Evolutionary conservation across 2,113 vertebrate genomes (phyloP).

Genomic region (Vanacampus margaritifer): DNA sequence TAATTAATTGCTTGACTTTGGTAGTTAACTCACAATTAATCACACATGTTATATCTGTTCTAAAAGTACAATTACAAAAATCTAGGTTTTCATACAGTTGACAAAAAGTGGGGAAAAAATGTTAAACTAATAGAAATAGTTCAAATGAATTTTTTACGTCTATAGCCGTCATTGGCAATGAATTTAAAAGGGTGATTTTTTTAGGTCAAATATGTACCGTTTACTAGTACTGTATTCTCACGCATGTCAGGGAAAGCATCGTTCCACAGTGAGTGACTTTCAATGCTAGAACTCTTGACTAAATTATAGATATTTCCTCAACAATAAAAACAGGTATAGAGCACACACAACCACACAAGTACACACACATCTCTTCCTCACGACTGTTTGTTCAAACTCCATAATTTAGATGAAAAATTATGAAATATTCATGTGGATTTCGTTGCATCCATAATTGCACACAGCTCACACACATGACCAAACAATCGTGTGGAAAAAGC

Average conservation of each 20-base stretch:
- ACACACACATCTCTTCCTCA: neutral
- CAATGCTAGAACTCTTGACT: neutral
- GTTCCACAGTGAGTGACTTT: neutral
- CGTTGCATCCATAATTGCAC: neutral
- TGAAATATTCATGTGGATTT: constrained; percentile 11
- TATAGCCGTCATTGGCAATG: too few relatives aligned
- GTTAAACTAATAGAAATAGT: too few relatives aligned
- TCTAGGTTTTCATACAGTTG: too few relatives aligned
- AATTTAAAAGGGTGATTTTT: too few relatives aligned
- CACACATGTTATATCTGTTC: too few relatives aligned
- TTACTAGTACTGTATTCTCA: neutral
- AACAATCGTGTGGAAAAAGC: neutral
- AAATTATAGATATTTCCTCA: constrained; percentile 4
- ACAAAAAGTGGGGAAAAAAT: too few relatives aligned
- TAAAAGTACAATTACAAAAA: too few relatives aligned
- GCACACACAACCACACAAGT: neutral
- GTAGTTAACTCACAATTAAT: too few relatives aligned
- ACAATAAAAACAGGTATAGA: neutral
- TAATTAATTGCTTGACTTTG: too few relatives aligned
- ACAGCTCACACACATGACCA: neutral
- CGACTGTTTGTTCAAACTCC: neutral
- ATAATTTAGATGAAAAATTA: neutral
- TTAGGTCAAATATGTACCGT: neutral
- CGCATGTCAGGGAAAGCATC: neutral
- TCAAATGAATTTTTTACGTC: too few relatives aligned